Evolutionary conservation across 2,113 vertebrate genomes (phyloP), one percentile per base, ranked within the genome.

Genomic region (Coracopsis vasa): DNA sequence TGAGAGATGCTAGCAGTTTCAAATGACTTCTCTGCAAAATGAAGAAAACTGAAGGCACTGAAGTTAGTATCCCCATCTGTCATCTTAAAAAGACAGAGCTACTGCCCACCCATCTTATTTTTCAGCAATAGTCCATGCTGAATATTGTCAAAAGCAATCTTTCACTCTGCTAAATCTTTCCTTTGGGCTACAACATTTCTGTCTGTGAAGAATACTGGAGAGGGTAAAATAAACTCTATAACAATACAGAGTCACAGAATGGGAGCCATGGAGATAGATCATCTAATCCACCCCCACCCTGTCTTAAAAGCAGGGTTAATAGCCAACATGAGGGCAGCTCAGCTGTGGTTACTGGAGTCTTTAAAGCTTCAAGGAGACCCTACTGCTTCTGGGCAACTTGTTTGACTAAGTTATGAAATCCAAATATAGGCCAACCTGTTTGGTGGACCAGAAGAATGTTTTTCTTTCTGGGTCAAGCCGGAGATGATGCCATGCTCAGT

Each of bases 31-130:
- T 81, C 80, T 79, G 79, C 80, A 84, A 90, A 95, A 92, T 61
- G 82, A 88, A 94, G 83, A 73, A 79, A 89, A 87, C 25, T 20
- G 41, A 88, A 96, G 77, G 51, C 88, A 35, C 61, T 9, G 56
- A 71, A 69, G 69, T 89, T 90, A 91, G 56, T 48, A 41, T 21
- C 61, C 51, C 45, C 74, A 80, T 94, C 73, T 79, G 73, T 93
- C 91, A 84, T 88, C 80, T 92, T 91, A 61, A 90, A 93, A 93
- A 87, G 80, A 17, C n/a, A 69, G 86, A 91, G 58, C 65, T 84
- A 54, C 81, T 94, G 82, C 80, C 69, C 8, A 20, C 64, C 15
- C 1, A 0, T 65, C 88, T 82, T 61, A 66, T 69, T 69, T 79
- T 87, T 31, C 69, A 67, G 89, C 72, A 81, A 44, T 28, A 70